A percentile compares a stretch with the other conserved stretches of the same genome.
phyloP scores from a whole-genome alignment of 2,113 vertebrate species.

The Centrocercus urophasianus region DNA sequence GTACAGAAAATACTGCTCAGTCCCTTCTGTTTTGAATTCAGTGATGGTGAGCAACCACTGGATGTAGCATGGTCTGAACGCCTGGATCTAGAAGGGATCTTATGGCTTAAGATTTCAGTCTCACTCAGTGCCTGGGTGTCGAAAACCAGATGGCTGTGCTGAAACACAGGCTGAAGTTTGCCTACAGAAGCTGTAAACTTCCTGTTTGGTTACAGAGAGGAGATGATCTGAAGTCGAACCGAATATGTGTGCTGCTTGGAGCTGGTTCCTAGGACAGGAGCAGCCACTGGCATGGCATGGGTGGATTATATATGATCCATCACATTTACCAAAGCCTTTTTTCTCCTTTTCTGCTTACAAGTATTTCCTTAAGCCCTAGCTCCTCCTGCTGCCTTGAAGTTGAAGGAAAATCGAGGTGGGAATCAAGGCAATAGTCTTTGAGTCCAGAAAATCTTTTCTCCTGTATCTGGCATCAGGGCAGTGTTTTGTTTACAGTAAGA shows the following conservation, averaged over 20 bases:
- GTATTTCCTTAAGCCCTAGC: not conserved
- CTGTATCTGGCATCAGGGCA: not conserved
- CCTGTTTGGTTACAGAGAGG: not conserved
- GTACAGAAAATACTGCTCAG: not conserved
- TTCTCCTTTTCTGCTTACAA: not conserved
- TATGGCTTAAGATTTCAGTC: not conserved
- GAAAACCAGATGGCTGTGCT: not conserved
- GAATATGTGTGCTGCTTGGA: not conserved
- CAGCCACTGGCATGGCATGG: not conserved
- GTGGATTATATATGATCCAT: not conserved
- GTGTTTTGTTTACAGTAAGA: not conserved
- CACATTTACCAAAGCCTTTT: not conserved
- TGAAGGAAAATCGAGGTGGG: not conserved
- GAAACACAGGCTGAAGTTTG: not conserved
- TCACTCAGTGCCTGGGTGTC: not conserved
- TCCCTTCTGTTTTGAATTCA: not conserved
- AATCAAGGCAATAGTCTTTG: not conserved
- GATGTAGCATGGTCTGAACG: not conserved
- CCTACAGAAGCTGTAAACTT: not conserved
- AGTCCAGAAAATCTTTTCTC: not conserved
- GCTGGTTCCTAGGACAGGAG: not conserved
- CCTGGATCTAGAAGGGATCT: not conserved
- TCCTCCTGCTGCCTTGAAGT: not conserved
- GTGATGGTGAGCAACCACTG: not conserved
- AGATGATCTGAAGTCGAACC: not conserved